Base-by-base conservation (phyloP, 2,113 vertebrate species). In the Jacana jacana region DNA sequence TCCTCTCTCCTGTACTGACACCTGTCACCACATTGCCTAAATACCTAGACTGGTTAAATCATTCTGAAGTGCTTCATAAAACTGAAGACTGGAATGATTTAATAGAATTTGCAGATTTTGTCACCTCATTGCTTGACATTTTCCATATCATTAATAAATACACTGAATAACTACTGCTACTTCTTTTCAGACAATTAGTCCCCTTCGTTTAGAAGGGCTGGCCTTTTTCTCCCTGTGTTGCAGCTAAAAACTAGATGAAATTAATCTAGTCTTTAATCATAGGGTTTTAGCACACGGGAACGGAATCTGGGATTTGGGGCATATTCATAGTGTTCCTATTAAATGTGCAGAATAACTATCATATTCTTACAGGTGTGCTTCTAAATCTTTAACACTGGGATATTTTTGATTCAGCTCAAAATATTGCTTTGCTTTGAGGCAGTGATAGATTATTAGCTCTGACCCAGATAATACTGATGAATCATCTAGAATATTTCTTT, bases 51-150 rank as follows among this genome's bases (percentile, higher is more conserved):
- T 91, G 58, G 66, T 44, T 90, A 88, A 82, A 69, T 81, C 10
- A 39, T 71, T 89, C 61, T 81, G 39, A 73, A 84, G 20, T 23
- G 24, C 48, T 70, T 91, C 60, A 76, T 78, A 85, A 91, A 89
- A 37, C 37, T 84, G 76, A 86, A 93, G 86, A 88, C 51, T 54
- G 42, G 10, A 68, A 86, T 48, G 27, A 73, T 78, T 88, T 75
- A 70, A 91, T 71, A 86, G 55, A 91, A 86, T 93, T 78, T 84
- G 12, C 35, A 35, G 35, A 3, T 89, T 55, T 73, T 91, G 61
- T 72, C 84, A 88, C 24, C 69, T 95, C 91, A 89, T 95, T 95
- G 78, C 44, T 89, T 73, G 89, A 51, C 30, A 57, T 89, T 87
- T 81, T 93, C 79, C 35, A 44, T 61, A 35, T 52, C 33, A 78